Conservation (phyloP, 2,113 vertebrate genomes). For the Ictalurus furcatus region DNA sequence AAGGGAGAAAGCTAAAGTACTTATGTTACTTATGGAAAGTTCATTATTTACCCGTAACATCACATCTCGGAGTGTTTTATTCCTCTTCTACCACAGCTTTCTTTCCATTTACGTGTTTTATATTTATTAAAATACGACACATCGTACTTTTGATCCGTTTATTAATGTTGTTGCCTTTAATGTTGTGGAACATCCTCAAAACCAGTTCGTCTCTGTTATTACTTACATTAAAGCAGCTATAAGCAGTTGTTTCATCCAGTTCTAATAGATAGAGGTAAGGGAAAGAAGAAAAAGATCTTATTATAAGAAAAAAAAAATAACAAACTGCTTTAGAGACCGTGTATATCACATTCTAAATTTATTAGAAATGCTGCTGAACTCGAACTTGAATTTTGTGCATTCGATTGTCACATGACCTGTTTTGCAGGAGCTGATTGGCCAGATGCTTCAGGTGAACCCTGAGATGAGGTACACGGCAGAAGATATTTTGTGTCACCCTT, state of each 20-base stretch:
- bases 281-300: background rate
- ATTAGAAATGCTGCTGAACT: background rate
- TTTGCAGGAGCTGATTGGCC: slow-evolving; percentile 88
- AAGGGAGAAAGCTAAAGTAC: background rate
- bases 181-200: background rate
- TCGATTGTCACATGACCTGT: background rate
- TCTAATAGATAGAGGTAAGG: background rate
- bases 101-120: too few species aligned
- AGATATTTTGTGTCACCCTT: slow-evolving; percentile 89
- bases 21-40: background rate
- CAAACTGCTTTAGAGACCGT: background rate
- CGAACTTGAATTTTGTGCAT: background rate
- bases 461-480: slow-evolving; percentile 89
- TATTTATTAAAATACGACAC: background rate
- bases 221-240: background rate
- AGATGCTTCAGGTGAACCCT: slow-evolving; percentile 90
- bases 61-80: background rate
- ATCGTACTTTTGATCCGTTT: background rate
- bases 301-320: background rate
- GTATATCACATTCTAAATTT: background rate
- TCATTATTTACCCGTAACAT: background rate
- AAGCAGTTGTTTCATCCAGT: too few species aligned
- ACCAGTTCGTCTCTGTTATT: background rate
- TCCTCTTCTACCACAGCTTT: background rate
- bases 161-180: background rate